These are phyloP conservation scores for Lordiphosa clarofinis DNA, from an alignment of 1,140 invertebrate genomes.

Conservation along the genomic window DNA sequence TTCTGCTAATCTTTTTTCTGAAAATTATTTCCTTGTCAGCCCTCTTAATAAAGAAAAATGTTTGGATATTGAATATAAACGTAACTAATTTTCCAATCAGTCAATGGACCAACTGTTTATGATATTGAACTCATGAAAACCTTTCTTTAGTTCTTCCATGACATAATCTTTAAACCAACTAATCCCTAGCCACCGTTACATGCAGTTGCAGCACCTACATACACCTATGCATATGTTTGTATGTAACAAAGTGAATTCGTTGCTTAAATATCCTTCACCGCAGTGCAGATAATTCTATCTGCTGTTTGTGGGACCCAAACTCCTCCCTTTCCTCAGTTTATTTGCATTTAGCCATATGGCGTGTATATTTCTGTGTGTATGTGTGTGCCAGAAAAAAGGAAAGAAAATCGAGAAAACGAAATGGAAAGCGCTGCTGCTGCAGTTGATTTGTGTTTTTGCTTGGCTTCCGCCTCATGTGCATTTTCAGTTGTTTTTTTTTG, in stretches of 20 bases:
- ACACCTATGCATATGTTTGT: neutral
- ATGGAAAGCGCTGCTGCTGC: constrained; percentile 44
- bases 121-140: no score
- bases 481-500: constrained; percentile 6
- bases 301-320: constrained; percentile 10
- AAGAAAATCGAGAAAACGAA: constrained; percentile 53
- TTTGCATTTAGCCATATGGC: constrained; percentile 10
- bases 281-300: constrained; percentile 54
- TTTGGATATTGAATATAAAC: no score
- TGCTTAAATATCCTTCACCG: constrained; percentile 40
- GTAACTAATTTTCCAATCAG: no score
- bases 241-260: constrained; percentile 46
- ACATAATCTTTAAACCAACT: neutral
- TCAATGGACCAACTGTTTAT: no score
- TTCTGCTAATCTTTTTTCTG: no score
- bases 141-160: neutral
- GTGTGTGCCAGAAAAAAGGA: constrained; percentile 8
- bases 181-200: no score
- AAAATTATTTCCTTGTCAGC: no score
- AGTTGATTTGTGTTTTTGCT: constrained; percentile 56
- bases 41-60: no score
- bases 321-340: constrained; percentile 1
- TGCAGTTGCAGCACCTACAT: no score
- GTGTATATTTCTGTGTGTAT: neutral
- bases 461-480: constrained; percentile 18